Conservation (phyloP, 2,888 invertebrate species). For the Archips xylosteana region DNA sequence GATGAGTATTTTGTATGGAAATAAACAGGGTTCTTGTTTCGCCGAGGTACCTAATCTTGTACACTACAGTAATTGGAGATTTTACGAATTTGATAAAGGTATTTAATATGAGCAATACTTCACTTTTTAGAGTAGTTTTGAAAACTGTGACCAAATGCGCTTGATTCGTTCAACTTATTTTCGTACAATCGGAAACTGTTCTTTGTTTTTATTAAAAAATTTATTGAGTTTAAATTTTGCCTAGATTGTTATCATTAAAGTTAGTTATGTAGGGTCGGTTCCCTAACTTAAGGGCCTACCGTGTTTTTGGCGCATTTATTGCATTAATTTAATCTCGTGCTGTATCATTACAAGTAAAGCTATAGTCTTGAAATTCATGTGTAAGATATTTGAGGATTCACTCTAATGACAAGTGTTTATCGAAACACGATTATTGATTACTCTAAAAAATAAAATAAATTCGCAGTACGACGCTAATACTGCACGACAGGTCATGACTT, state of each 20-base stretch:
- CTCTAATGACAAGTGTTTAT: too few relatives aligned
- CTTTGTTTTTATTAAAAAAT: background rate
- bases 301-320: too few relatives aligned
- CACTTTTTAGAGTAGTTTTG: background rate
- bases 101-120: background rate
- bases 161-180: background rate
- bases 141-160: too few relatives aligned
- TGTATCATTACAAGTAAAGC: too few relatives aligned
- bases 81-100: slow-evolving; percentile 10
- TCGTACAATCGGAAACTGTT: background rate
- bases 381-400: too few relatives aligned
- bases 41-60: slow-evolving; percentile 37
- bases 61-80: slow-evolving; percentile 38
- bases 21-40: slow-evolving; percentile 41
- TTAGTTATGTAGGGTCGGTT: background rate
- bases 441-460: too few relatives aligned
- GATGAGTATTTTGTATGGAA: slow-evolving; percentile 41
- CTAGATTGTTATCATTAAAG: background rate
- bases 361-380: too few relatives aligned
- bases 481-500: too few relatives aligned
- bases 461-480: too few relatives aligned
- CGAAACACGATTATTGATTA: too few relatives aligned
- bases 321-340: too few relatives aligned
- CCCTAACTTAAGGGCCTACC: too few relatives aligned
- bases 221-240: background rate